A percentile compares a stretch with the other conserved stretches of the same genome.
phyloP scores from a whole-genome alignment of 2,113 vertebrate species.

The Phalacrocorax carbo region DNA sequence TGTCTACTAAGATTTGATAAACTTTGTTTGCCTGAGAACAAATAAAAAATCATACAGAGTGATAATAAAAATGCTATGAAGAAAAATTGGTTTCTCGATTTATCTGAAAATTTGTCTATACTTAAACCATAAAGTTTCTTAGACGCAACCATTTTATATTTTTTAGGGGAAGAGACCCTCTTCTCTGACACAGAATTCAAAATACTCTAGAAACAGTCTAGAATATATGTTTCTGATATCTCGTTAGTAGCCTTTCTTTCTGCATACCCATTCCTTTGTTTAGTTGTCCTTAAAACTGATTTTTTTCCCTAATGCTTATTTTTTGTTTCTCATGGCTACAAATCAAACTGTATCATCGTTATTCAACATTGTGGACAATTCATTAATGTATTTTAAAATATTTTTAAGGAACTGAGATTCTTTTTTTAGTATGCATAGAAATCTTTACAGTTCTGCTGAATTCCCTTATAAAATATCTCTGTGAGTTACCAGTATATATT shows the following conservation, averaged over 20 bases:
- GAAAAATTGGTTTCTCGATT: not conserved
- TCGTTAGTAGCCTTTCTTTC: not conserved
- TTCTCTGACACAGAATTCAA: not conserved
- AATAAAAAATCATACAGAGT: not conserved
- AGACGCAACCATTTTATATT: not conserved
- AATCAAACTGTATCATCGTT: not conserved
- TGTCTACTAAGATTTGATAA: not conserved
- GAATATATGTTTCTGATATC: not conserved
- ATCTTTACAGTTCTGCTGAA: not conserved
- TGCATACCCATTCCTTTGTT: not conserved
- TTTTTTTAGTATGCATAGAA: not conserved
- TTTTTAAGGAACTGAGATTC: not conserved
- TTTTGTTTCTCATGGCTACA: not conserved
- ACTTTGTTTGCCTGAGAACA: not conserved
- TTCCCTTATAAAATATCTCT: not conserved
- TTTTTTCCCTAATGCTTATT: not conserved
- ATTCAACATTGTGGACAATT: not conserved
- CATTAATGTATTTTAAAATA: not conserved
- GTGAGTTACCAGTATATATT: not conserved
- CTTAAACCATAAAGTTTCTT: not conserved
- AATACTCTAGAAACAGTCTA: not conserved
- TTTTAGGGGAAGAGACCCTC: rapidly evolving
- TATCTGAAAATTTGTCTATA: not conserved
- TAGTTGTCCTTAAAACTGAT: not conserved
- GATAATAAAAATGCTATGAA: not conserved